Evolutionary conservation across 2,797 vertebrate species (phyloP).

Genomic region (Enteromius radiatus): DNA sequence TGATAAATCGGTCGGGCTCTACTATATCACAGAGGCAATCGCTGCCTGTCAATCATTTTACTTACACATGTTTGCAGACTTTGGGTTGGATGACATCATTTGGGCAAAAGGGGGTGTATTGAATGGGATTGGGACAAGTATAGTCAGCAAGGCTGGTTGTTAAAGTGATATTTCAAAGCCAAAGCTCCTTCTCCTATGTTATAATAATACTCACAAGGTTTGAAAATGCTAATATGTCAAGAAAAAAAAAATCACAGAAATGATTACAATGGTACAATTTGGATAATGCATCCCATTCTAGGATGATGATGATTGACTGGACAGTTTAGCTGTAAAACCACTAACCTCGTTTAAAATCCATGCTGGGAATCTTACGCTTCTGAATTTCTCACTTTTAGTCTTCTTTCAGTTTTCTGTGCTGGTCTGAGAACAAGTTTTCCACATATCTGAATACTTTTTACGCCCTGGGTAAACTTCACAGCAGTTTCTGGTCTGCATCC

Average conservation of each 20-base stretch:
- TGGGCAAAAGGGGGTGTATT: no score
- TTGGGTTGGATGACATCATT: not conserved
- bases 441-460: conserved; percentile 1
- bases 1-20: no score
- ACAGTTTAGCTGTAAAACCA: conserved; percentile 74
- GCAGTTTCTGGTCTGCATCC: conserved; percentile 30
- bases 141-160: not conserved
- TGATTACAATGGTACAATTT: conserved; percentile 59
- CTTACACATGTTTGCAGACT: not conserved
- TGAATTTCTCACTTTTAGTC: conserved; percentile 12
- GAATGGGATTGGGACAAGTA: not conserved
- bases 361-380: not conserved
- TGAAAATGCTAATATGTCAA: not conserved
- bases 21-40: not conserved
- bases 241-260: conserved; percentile 60
- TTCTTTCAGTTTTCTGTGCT: conserved; percentile 3
- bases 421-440: conserved; percentile 7
- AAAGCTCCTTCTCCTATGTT: not conserved
- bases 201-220: not conserved
- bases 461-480: conserved; percentile 15
- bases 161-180: not conserved
- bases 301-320: conserved; percentile 72
- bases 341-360: conserved; percentile 73
- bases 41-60: not conserved
- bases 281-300: conserved; percentile 68